These are phyloP conservation scores for Dasyurus viverrinus DNA, from an alignment of 2,113 vertebrate genomes.

Conservation along the genomic window DNA sequence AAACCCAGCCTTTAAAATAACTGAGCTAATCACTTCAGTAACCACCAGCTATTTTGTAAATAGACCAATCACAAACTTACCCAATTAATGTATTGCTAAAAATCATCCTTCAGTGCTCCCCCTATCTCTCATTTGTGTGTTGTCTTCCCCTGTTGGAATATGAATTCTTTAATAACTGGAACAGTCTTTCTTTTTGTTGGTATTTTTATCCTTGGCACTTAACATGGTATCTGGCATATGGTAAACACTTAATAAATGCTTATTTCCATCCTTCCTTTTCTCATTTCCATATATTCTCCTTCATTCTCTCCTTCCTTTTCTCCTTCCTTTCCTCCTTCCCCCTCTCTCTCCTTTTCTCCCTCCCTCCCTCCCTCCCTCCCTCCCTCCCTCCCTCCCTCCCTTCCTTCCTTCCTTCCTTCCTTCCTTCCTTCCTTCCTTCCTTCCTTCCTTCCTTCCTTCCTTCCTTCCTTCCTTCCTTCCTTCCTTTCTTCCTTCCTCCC, in stretches of 20 bases:
- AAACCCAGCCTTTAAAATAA: slow-evolving; percentile 59
- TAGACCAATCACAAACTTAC: neutral
- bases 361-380: neutral
- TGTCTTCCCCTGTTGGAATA: neutral
- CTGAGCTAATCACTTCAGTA: slow-evolving; percentile 70
- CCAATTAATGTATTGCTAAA: neutral
- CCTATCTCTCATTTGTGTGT: neutral
- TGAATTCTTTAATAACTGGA: neutral
- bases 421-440: too few relatives aligned
- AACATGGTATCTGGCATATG: neutral
- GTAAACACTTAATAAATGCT: neutral
- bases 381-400: too few relatives aligned
- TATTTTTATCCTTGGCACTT: neutral
- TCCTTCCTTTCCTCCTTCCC: too few relatives aligned
- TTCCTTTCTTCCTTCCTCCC: too few relatives aligned
- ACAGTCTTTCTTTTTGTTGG: neutral
- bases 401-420: too few relatives aligned
- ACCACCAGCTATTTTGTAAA: slow-evolving; percentile 48
- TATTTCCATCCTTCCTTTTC: neutral
- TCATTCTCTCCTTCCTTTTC: too few relatives aligned
- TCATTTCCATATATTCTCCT: too few relatives aligned
- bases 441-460: too few relatives aligned
- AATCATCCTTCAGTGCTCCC: neutral
- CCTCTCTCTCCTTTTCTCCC: too few relatives aligned
- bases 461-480: too few relatives aligned